A percentile compares a stretch with the other conserved stretches of the same genome.
Conservation (phyloP, 2,113 vertebrate genomes). For the Gavia stellata region DNA sequence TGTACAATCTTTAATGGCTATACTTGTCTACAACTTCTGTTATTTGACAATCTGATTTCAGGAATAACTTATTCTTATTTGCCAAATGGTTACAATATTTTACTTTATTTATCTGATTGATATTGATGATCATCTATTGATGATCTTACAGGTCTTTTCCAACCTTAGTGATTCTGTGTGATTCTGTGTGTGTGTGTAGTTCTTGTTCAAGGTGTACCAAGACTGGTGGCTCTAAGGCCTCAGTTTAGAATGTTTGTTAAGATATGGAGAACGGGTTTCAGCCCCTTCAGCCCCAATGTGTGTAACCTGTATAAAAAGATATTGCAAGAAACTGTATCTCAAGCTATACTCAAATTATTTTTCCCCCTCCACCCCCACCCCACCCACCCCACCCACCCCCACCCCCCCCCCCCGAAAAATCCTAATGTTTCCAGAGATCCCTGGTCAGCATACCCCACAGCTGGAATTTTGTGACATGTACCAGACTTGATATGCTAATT, state of each 20-base stretch:
- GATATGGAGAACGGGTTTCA: neutral
- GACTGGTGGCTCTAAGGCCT: neutral
- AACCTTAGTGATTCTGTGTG: too few relatives aligned
- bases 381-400: too few relatives aligned
- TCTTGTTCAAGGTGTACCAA: neutral
- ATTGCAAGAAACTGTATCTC: neutral
- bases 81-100: neutral
- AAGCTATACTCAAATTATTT: too few relatives aligned
- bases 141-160: too few relatives aligned
- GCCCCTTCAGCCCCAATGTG: neutral
- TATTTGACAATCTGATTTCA: neutral
- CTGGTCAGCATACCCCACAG: neutral
- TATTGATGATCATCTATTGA: too few relatives aligned
- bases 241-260: neutral
- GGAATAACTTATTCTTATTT: neutral
- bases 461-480: neutral
- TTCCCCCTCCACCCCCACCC: too few relatives aligned
- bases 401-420: rapidly evolving
- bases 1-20: neutral
- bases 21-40: neutral
- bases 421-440: neutral
- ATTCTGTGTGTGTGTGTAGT: too few relatives aligned
- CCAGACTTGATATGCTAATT: neutral
- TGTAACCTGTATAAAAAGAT: neutral
- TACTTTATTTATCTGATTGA: neutral